Base-by-base conservation (phyloP, 2,797 vertebrate genomes). In the Urophycis tenuis region DNA sequence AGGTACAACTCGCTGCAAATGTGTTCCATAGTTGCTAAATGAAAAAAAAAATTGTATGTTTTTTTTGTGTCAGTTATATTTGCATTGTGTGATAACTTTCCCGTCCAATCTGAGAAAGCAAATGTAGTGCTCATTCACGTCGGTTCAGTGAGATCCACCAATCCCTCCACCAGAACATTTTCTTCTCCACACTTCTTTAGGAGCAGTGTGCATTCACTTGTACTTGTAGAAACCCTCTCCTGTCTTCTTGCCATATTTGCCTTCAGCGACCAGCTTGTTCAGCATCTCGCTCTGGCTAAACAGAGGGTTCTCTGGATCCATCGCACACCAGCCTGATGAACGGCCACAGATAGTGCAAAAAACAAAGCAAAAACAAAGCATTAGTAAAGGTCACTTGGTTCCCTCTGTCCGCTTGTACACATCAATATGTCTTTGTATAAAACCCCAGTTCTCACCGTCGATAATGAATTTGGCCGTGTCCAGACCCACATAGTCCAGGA, bases 211-310 rank as follows among this genome's bases (percentile, higher is more conserved):
- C 74, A 7, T n/a, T n/a, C 73, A 99, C 78, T 96, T 95, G 90
- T 97, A 93, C 81, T 97, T 98, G 88, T 97, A 99, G 91, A 95
- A 99, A 39, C 98, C 98, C 90, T 99, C 96, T 81, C 96, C 96
- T 0, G 93, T 95, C 92, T 99, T 99, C 90, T 88, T 97, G 78
- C 98, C 98, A 1, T 92, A 79, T 89, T 98, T 99, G 67, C 96
- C 95, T 81, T 99, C 96, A 3, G 93, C 90, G 19, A 99, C 97
- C 86, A 98, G 85, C 86, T 96, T 95, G 89, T 95, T 93, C 45
- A 99, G 82, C 79, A 94, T 53, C 0, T 92, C 88, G 70, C 94
- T 95, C 17, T 90, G 94, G 73, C 88, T 87, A 89, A 97, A 98
- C 45, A 95, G 88, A 0, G 95, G 94, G 89, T 98, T 97, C 72